Conservation (phyloP, 1,140 invertebrate genomes). For the Drosophila sproati region DNA sequence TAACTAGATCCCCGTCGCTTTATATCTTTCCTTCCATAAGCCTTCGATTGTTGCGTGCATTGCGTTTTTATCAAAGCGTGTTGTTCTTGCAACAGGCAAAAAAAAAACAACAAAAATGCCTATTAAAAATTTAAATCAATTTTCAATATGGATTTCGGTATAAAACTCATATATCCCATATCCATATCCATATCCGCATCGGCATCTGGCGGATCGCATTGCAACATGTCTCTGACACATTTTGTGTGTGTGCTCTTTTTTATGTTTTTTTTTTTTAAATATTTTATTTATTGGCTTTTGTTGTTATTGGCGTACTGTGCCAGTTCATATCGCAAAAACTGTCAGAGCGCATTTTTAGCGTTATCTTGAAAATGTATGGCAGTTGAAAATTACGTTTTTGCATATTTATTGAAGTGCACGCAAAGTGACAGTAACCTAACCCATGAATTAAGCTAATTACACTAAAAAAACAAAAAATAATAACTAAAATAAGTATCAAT, state of each 20-base stretch:
- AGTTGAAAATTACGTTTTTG: slow-evolving; percentile 51
- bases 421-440: slow-evolving; percentile 11
- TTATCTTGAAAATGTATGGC: slow-evolving; percentile 70
- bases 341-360: slow-evolving; percentile 48
- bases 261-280: slow-evolving; percentile 20
- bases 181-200: slow-evolving; percentile 28
- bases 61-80: slow-evolving; percentile 77
- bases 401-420: slow-evolving; percentile 34
- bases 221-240: slow-evolving; percentile 58
- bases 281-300: slow-evolving; percentile 53
- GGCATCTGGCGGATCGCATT: slow-evolving; percentile 41
- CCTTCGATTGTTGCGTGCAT: slow-evolving; percentile 76
- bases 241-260: slow-evolving; percentile 41
- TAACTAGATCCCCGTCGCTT: slow-evolving; percentile 67
- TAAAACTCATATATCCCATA: slow-evolving; percentile 30
- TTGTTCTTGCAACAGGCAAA: slow-evolving; percentile 12
- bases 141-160: slow-evolving; percentile 76
- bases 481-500: no score
- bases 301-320: neutral
- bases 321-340: slow-evolving; percentile 57
- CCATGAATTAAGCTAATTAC: neutral
- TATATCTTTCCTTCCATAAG: slow-evolving; percentile 63
- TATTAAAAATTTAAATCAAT: slow-evolving; percentile 83
- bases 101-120: slow-evolving; percentile 27
- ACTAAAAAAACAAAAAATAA: neutral